These are phyloP conservation scores for Rhabdomys pumilio DNA, from an alignment of 2,797 vertebrate species.

Conservation along the genomic window DNA sequence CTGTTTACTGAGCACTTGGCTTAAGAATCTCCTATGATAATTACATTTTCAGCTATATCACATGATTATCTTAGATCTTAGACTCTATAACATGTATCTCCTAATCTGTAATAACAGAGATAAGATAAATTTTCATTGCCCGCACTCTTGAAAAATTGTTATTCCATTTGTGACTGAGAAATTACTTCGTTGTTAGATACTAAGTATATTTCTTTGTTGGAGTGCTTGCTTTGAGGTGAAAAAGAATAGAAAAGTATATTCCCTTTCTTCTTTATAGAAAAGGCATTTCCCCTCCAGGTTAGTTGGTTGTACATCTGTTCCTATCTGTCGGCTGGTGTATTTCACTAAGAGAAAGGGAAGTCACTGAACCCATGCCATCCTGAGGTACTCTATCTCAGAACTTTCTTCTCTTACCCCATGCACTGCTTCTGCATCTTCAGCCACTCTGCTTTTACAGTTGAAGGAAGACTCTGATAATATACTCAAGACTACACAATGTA, in stretches of 20 bases:
- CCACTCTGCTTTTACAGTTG: not conserved
- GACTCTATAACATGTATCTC: not conserved
- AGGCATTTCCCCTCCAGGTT: not conserved
- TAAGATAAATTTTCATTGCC: conserved; percentile 28
- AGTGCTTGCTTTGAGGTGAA: not conserved
- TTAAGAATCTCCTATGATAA: not conserved
- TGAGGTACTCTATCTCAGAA: not conserved
- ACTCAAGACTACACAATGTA: not conserved
- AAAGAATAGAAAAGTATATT: not conserved
- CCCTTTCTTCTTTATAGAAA: not conserved
- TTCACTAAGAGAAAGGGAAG: not conserved
- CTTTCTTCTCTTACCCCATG: not conserved
- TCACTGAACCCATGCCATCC: not conserved
- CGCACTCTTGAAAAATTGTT: conserved; percentile 46
- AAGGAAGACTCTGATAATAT: not conserved
- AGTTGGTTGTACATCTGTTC: not conserved
- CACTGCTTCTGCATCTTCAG: not conserved
- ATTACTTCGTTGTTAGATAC: conserved; percentile 23
- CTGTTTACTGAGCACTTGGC: conserved; percentile 6
- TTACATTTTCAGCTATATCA: not conserved
- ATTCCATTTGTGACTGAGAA: not conserved
- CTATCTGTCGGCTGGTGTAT: not conserved
- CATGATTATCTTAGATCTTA: not conserved
- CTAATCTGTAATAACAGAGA: conserved; percentile 27
- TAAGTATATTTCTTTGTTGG: not conserved